phyloP scores from a whole-genome alignment of 2,113 vertebrate genomes.

The Corythornis madagascariensis region DNA sequence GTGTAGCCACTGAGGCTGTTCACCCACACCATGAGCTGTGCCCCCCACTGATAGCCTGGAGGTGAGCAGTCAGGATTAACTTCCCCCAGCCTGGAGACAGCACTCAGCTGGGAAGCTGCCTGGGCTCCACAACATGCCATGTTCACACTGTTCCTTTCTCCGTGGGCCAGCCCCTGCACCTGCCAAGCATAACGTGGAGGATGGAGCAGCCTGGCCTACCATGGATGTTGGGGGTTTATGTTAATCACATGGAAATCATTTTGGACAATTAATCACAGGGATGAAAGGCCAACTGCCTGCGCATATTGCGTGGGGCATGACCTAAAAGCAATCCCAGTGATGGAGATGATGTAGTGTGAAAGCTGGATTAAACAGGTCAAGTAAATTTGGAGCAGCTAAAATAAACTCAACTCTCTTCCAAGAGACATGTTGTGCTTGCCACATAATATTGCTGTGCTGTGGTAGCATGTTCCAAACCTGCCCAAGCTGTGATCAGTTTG shows the following conservation, averaged over 20 bases:
- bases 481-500: slow-evolving; percentile 42
- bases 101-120: neutral
- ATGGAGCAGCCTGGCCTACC: neutral
- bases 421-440: slow-evolving; percentile 52
- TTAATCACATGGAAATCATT: slow-evolving; percentile 28
- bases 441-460: slow-evolving; percentile 27
- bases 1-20: neutral
- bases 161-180: neutral
- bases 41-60: neutral
- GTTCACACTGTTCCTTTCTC: neutral
- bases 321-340: slow-evolving; percentile 27
- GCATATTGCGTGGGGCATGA: neutral
- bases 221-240: neutral
- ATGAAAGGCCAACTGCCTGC: slow-evolving; percentile 33
- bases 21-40: rapidly evolving
- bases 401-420: slow-evolving; percentile 50
- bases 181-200: neutral
- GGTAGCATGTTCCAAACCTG: slow-evolving; percentile 23
- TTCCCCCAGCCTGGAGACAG: neutral
- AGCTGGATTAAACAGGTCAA: slow-evolving; percentile 61
- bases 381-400: slow-evolving; percentile 63
- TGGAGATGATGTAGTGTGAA: slow-evolving; percentile 58
- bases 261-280: neutral
- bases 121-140: rapidly evolving
- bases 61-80: neutral